phyloP scores from a whole-genome alignment of 2,113 vertebrate species.

The Orcinus orca region DNA sequence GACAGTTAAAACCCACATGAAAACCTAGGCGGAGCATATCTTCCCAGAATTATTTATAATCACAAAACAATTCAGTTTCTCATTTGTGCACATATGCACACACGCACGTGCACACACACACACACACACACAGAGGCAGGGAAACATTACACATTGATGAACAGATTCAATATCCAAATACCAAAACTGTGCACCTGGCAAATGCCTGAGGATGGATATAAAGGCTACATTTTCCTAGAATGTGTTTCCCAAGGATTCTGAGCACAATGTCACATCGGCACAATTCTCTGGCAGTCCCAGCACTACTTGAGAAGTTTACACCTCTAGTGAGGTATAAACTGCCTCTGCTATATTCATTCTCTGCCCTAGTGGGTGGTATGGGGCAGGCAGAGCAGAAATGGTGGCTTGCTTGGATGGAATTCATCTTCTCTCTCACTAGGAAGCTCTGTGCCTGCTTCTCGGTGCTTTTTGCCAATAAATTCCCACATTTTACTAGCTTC shows the following conservation, averaged over 20 bases:
- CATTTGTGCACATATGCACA: background rate
- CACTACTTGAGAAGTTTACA: background rate
- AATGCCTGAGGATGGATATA: background rate
- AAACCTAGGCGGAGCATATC: background rate
- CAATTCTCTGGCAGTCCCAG: background rate
- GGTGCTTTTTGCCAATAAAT: background rate
- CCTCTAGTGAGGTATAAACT: background rate
- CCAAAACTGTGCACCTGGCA: background rate
- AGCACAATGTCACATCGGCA: accelerated
- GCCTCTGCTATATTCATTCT: background rate
- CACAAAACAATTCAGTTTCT: background rate
- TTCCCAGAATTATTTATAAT: background rate
- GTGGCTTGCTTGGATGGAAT: background rate
- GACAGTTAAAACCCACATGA: background rate
- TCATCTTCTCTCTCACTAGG: background rate
- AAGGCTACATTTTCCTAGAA: background rate
- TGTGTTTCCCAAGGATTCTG: background rate
- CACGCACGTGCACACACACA: background rate
- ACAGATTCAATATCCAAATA: background rate
- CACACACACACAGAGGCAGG: background rate
- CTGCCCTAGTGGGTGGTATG: background rate
- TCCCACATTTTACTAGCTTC: background rate
- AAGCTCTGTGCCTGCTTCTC: background rate
- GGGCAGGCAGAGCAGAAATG: background rate
- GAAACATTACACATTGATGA: background rate